These are phyloP conservation scores for Cryptus armator DNA, from an alignment of 2,888 invertebrate species.

Conservation along the genomic window DNA sequence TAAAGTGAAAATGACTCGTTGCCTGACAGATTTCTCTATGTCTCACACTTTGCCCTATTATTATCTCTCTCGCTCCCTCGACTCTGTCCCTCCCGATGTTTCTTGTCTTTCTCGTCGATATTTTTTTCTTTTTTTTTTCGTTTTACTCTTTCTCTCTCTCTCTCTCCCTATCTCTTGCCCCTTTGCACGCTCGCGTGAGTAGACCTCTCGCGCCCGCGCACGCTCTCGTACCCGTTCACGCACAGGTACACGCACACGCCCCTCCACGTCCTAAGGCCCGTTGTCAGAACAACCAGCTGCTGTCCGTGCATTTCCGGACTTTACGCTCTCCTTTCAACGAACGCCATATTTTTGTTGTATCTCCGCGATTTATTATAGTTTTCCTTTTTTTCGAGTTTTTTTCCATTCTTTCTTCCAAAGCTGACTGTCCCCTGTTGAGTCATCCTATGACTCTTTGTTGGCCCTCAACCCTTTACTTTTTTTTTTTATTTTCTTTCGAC, in stretches of 20 bases:
- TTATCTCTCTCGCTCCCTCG: conserved; percentile 29
- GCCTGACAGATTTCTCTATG: conserved; percentile 61
- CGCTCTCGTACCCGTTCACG: conserved; percentile 43
- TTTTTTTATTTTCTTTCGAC: too few species aligned
- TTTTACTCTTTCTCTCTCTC: conserved; percentile 60
- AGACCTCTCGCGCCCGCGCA: conserved; percentile 54
- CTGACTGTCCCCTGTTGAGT: neutral
- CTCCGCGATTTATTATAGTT: conserved; percentile 11
- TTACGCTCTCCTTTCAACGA: conserved; percentile 22
- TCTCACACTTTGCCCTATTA: conserved; percentile 42
- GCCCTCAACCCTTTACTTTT: too few species aligned
- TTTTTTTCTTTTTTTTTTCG: conserved; percentile 43
- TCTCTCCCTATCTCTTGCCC: conserved; percentile 42
- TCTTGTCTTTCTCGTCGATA: conserved; percentile 14
- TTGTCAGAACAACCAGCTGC: conserved; percentile 69
- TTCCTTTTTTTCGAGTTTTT: neutral
- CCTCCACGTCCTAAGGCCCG: conserved; percentile 61
- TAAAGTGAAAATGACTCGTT: conserved; percentile 55
- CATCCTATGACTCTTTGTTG: too few species aligned
- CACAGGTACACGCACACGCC: conserved; percentile 69
- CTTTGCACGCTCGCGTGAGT: conserved; percentile 41
- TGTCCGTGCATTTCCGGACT: conserved; percentile 66
- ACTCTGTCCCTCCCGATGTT: conserved; percentile 22
- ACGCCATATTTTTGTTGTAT: conserved; percentile 59
- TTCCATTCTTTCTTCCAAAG: neutral